A percentile compares a stretch with the other conserved stretches of the same genome.
These are phyloP conservation scores for Helarctos malayanus DNA, from an alignment of 2,797 vertebrate genomes.

Conservation along the genomic window DNA sequence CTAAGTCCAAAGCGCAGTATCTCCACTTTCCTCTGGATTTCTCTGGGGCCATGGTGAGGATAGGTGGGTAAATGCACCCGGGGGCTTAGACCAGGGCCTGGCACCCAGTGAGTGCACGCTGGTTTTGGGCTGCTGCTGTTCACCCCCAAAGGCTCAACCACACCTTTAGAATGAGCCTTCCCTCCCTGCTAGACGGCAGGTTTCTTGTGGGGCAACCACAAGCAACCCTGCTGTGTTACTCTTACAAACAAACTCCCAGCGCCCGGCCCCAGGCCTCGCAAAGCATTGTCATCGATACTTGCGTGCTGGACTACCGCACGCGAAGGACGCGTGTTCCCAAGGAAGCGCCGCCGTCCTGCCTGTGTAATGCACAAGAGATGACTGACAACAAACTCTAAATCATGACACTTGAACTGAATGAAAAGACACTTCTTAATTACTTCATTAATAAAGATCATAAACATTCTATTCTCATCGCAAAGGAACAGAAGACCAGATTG, in stretches of 20 bases:
- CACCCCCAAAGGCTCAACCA: not conserved
- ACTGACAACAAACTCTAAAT: not conserved
- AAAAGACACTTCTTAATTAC: slow-evolving; percentile 70
- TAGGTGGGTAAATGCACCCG: fast-evolving
- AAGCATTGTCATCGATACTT: fast-evolving
- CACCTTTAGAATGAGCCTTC: fast-evolving
- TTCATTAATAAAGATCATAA: slow-evolving; percentile 65
- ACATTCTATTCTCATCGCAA: not conserved
- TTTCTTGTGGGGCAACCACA: not conserved
- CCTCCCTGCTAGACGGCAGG: fast-evolving
- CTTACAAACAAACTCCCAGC: not conserved
- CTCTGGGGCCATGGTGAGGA: too few relatives aligned
- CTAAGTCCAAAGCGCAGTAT: too few relatives aligned
- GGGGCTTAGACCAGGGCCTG: too few relatives aligned
- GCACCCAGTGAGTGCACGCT: fast-evolving
- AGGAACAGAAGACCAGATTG: slow-evolving; percentile 52
- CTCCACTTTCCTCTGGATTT: not conserved
- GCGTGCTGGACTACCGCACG: fast-evolving
- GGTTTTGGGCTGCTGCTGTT: not conserved
- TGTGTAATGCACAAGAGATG: not conserved
- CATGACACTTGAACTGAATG: slow-evolving; percentile 60
- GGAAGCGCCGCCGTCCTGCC: not conserved
- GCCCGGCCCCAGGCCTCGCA: not conserved
- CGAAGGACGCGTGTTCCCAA: not conserved
- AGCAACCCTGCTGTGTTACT: fast-evolving